A percentile compares a stretch with the other conserved stretches of the same genome.
These are phyloP conservation scores for Eustalomyia histrio DNA, from an alignment of 2,888 invertebrate genomes.

Conservation along the genomic window DNA sequence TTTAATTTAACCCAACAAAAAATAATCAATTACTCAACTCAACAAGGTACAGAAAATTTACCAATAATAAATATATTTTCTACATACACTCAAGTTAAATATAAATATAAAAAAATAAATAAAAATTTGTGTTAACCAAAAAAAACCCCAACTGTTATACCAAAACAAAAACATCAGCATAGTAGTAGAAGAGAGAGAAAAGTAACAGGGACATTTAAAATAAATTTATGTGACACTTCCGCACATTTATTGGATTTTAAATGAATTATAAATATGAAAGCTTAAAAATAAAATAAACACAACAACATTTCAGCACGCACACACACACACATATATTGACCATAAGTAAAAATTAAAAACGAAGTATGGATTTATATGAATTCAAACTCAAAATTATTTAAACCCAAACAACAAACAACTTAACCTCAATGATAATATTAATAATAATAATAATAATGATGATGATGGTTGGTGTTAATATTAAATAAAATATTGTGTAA, in stretches of 20 bases:
- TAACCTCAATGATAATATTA: conserved; percentile 7
- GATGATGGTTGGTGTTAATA: conserved; percentile 8
- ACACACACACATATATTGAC: too few species aligned
- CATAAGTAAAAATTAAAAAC: not conserved
- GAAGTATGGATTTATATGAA: not conserved
- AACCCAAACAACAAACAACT: conserved; percentile 37
- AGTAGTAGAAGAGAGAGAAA: not conserved
- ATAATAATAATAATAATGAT: not conserved
- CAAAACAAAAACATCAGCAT: conserved; percentile 4
- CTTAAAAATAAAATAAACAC: conserved; percentile 14
- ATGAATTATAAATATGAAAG: conserved; percentile 42
- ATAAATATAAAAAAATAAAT: conserved; percentile 9
- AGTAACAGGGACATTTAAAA: conserved; percentile 8
- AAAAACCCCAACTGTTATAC: conserved; percentile 1
- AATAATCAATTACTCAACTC: not conserved
- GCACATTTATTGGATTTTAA: conserved; percentile 52
- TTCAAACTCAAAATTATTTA: conserved; percentile 27
- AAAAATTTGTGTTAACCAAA: conserved; percentile 2
- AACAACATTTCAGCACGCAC: not conserved
- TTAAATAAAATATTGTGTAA: conserved; percentile 14
- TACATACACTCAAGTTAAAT: conserved; percentile 24
- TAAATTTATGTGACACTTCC: conserved; percentile 56
- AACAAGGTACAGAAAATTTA: conserved; percentile 19
- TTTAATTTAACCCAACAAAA: not conserved
- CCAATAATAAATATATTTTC: conserved; percentile 34